A percentile compares a stretch with the other conserved stretches of the same genome.
Evolutionary conservation across 2,888 invertebrate species (phyloP).

Genomic region (Abrostola tripartita): DNA sequence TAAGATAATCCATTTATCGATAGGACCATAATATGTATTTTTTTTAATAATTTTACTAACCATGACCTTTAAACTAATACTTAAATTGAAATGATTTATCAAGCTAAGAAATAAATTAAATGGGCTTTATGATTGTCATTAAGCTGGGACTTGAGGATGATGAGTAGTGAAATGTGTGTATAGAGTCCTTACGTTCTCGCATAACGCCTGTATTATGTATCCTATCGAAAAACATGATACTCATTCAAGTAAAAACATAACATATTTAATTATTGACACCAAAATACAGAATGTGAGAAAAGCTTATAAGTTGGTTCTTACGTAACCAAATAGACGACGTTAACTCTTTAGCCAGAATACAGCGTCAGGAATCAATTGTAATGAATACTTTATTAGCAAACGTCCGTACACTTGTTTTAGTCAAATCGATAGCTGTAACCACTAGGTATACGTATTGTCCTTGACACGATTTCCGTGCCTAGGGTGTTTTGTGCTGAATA

Average conservation of each 20-base stretch:
- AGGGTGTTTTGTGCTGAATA: constrained; percentile 64
- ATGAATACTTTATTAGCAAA: constrained; percentile 26
- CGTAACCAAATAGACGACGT: neutral
- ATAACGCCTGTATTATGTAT: no score
- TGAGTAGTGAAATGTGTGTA: no score
- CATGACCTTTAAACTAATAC: neutral
- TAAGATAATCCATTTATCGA: constrained; percentile 86
- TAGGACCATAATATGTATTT: no score
- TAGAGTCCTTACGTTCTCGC: no score
- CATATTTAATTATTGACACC: no score
- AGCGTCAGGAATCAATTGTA: neutral
- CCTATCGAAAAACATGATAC: no score
- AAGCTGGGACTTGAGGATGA: no score
- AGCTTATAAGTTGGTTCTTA: neutral
- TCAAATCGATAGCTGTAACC: constrained; percentile 41
- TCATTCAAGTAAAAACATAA: no score
- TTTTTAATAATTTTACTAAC: no score
- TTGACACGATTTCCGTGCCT: constrained; percentile 66
- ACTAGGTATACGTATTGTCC: constrained; percentile 52
- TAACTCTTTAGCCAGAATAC: neutral
- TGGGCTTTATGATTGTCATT: no score
- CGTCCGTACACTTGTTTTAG: constrained; percentile 21
- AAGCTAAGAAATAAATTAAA: neutral
- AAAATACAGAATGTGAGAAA: no score
- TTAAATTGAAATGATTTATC: neutral